A percentile compares a stretch with the other conserved stretches of the same genome.
Evolutionary conservation across 2,888 invertebrate genomes (phyloP).

Genomic region (Marasmarcha lunaedactyla): DNA sequence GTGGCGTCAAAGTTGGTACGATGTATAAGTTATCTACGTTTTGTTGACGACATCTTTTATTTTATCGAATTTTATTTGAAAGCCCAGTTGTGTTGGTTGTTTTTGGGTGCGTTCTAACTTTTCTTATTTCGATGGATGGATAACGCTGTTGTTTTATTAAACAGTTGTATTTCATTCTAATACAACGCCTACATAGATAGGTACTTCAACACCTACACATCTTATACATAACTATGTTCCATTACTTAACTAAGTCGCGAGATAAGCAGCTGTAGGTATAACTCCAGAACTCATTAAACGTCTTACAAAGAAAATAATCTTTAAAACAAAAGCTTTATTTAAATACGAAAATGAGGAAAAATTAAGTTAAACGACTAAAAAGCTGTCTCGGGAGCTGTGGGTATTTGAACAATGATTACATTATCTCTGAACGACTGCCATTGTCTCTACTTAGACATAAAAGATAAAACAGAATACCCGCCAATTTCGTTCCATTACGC

Average conservation of each 20-base stretch:
- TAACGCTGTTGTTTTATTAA: too few species aligned
- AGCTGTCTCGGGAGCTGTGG: conserved; percentile 37
- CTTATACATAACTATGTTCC: too few species aligned
- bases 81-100: conserved; percentile 61
- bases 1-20: conserved; percentile 19
- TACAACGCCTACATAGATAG: too few species aligned
- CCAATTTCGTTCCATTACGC: conserved; percentile 67
- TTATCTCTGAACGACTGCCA: conserved; percentile 38
- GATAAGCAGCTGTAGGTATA: too few species aligned
- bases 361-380: conserved; percentile 63
- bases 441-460: conserved; percentile 39
- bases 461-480: conserved; percentile 60
- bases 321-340: too few species aligned
- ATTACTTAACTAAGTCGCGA: too few species aligned
- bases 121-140: too few species aligned
- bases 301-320: background rate
- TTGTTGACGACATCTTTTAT: conserved; percentile 63
- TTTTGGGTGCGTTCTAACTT: too few species aligned
- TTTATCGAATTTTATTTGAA: conserved; percentile 63
- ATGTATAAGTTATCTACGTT: conserved; percentile 57
- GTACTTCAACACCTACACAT: too few species aligned
- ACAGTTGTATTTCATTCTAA: too few species aligned
- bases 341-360: conserved; percentile 12
- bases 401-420: conserved; percentile 56
- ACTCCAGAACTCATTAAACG: too few species aligned